These are phyloP conservation scores for Drosophila borealis DNA, from an alignment of 2,888 invertebrate genomes.

Conservation along the genomic window DNA sequence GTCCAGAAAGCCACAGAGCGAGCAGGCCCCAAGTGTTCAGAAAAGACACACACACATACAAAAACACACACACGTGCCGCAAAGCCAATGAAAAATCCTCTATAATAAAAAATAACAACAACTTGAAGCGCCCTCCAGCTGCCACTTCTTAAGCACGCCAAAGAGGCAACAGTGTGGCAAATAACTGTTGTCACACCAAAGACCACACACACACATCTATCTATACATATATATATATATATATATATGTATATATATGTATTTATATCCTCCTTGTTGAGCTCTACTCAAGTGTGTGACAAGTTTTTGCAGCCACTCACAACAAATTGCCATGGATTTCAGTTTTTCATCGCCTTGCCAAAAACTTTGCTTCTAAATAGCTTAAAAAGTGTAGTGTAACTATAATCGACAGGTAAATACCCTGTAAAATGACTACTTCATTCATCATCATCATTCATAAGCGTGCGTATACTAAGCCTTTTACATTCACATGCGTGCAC, in stretches of 20 bases:
- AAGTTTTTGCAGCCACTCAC: constrained; percentile 57
- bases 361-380: constrained; percentile 43
- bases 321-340: constrained; percentile 76
- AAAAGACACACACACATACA: constrained; percentile 19
- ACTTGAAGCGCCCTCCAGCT: constrained; percentile 33
- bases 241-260: constrained; percentile 8
- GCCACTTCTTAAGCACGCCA: constrained; percentile 33
- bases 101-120: constrained; percentile 30
- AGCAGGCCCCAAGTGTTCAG: constrained; percentile 42
- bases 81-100: constrained; percentile 42
- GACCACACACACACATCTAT: constrained; percentile 5
- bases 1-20: constrained; percentile 49
- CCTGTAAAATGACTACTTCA: not conserved
- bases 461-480: too few species aligned
- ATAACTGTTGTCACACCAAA: constrained; percentile 66
- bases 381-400: constrained; percentile 21
- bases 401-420: not conserved
- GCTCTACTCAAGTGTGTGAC: constrained; percentile 74
- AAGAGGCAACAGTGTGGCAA: constrained; percentile 74
- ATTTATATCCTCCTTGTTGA: constrained; percentile 40
- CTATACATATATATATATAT: constrained; percentile 13
- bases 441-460: too few species aligned
- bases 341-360: constrained; percentile 52
- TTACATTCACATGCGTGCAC: too few species aligned
- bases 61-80: not conserved